phyloP scores from a whole-genome alignment of 2,888 invertebrate genomes.

The Dicranocentrus wangi region DNA sequence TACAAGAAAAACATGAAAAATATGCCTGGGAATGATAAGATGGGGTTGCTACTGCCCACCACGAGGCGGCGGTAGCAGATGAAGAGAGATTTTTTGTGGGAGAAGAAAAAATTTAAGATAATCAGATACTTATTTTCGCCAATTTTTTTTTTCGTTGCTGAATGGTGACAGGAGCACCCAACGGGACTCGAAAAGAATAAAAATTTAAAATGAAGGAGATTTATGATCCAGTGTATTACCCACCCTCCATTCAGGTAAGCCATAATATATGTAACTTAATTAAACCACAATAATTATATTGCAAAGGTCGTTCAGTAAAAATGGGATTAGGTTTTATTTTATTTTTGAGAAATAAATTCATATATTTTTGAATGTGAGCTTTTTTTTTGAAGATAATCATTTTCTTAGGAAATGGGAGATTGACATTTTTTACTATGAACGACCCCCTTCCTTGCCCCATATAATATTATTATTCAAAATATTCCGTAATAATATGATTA shows the following conservation, averaged over 20 bases:
- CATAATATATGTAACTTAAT: neutral
- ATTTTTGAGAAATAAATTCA: too few species aligned
- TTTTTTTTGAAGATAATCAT: too few species aligned
- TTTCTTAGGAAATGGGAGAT: too few species aligned
- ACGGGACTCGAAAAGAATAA: neutral
- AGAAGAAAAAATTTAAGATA: neutral
- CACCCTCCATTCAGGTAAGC: conserved; percentile 49
- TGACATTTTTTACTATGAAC: too few species aligned
- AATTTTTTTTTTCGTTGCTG: neutral
- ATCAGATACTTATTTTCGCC: neutral
- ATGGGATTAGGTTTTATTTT: too few species aligned
- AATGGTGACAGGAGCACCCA: neutral
- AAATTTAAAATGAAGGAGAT: conserved; percentile 45
- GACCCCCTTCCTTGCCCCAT: too few species aligned
- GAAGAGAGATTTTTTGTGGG: neutral
- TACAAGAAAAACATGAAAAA: neutral
- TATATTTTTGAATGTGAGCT: too few species aligned
- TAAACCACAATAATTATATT: too few species aligned
- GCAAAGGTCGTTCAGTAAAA: too few species aligned
- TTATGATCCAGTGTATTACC: conserved; percentile 53
- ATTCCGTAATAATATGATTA: too few species aligned
- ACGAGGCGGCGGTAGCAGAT: conserved; percentile 8
- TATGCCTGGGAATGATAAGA: neutral
- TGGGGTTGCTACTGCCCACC: neutral
- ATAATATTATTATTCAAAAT: too few species aligned